phyloP scores from a whole-genome alignment of 2,797 vertebrate genomes.

The Gorsachius magnificus region DNA sequence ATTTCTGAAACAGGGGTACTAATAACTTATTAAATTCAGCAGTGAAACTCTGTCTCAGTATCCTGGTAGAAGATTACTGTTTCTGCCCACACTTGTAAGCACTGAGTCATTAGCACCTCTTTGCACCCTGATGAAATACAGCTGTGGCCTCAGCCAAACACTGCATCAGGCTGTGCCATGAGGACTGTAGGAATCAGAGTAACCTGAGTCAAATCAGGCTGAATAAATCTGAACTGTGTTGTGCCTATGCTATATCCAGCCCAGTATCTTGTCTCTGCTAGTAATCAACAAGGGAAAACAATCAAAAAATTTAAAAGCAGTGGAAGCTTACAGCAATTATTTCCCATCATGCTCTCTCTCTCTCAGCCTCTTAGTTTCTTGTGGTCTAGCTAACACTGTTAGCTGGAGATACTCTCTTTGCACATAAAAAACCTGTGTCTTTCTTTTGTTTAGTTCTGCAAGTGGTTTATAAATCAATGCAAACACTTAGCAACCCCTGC shows the following conservation, averaged over 20 bases:
- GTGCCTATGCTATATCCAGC: background rate
- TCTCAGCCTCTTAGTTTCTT: background rate
- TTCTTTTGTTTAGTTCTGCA: background rate
- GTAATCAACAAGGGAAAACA: background rate
- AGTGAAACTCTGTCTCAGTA: background rate
- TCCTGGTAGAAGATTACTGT: background rate
- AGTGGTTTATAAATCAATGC: background rate
- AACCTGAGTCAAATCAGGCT: background rate
- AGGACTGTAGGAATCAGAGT: background rate
- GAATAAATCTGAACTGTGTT: background rate
- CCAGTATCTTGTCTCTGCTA: background rate
- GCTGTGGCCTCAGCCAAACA: background rate
- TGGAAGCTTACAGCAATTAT: background rate
- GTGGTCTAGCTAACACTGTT: background rate
- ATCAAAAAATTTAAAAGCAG: background rate
- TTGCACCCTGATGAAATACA: background rate
- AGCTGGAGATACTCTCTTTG: background rate
- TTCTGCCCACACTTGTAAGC: background rate
- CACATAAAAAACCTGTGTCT: fast-evolving
- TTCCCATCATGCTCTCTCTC: background rate
- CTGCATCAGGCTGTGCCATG: background rate
- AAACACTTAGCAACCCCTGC: background rate
- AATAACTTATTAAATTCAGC: background rate
- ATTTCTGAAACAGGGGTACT: background rate
- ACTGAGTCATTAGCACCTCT: background rate